Base-by-base conservation (phyloP, 2,113 vertebrate species). In the Morone saxatilis region DNA sequence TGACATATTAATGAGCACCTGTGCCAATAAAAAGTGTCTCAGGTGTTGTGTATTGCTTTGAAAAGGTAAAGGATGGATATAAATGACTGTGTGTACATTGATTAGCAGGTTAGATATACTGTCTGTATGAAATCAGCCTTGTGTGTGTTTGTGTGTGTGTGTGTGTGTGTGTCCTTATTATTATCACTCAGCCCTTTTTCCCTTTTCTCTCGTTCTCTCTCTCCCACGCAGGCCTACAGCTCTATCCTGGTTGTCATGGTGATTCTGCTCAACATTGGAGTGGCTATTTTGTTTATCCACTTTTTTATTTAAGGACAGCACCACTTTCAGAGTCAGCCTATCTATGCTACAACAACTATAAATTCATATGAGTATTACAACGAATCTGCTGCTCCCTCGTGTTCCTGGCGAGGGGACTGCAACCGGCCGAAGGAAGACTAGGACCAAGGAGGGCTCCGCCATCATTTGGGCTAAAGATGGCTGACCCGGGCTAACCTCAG, bases 241-340 rank as follows among this genome's bases (percentile, higher is more conserved):
- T 96, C 97, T n/a, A 96, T 99, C 94, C 95, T 99, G 94, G 98
- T 99, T 84, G 97, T 96, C 96, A 98, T 99, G 98, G 98, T 99
- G 97, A 98, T 99, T 96, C 96, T 99, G 96, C 97, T 99, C 92
- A 99, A 99, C 96, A 99, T 99, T 47, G 98, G 97, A 97, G 97
- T 99, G 86, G 98, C 98, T 96, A 96, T 99, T 96, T 97, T 99
- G 96, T 99, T 99, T 96, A 99, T 99, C 94, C 98, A 99, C 96
- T 99, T 99, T 97, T 99, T 99, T 98, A 99, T 99, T 97, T 99
- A 95, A 99, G 86, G 89, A 87, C 93, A 76, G 87, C 87, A 80
- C 83, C 81, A 88, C 90, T 91, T 91, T 90, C 85, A 83, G 88
- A 88, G 90, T 94, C 86, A 69, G 86, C 84, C 91, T 90, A 90